Conservation (phyloP, 2,888 invertebrate genomes). For the Eupeodes luniger region DNA sequence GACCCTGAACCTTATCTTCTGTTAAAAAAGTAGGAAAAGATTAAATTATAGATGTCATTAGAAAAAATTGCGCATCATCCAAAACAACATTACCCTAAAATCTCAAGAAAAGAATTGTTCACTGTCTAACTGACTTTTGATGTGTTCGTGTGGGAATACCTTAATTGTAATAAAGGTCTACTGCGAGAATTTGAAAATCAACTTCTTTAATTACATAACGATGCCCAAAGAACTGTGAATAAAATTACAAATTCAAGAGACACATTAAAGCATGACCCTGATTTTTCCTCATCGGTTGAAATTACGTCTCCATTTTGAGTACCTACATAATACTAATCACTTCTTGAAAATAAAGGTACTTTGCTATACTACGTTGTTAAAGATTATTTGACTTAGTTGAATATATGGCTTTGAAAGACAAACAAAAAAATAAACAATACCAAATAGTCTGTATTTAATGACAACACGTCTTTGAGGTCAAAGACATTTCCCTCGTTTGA, state of each 20-base stretch:
- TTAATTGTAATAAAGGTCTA: too few relatives aligned
- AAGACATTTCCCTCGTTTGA: constrained; percentile 42
- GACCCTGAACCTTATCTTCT: too few relatives aligned
- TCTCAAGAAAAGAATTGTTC: too few relatives aligned
- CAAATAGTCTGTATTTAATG: constrained; percentile 6
- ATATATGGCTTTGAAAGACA: constrained; percentile 28
- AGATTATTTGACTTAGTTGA: constrained; percentile 17
- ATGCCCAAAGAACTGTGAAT: not conserved
- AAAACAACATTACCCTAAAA: too few relatives aligned
- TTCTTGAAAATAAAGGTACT: not conserved
- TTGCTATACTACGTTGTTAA: not conserved
- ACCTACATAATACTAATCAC: too few relatives aligned
- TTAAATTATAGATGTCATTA: too few relatives aligned
- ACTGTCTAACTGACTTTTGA: too few relatives aligned
- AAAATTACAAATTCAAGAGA: constrained; percentile 5
- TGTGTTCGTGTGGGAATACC: too few relatives aligned
- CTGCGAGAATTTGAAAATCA: too few relatives aligned
- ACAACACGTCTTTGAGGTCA: constrained; percentile 57
- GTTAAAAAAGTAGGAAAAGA: too few relatives aligned
- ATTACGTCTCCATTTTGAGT: too few relatives aligned
- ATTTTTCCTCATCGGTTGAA: constrained; percentile 3
- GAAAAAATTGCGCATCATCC: too few relatives aligned
- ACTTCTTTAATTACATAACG: not conserved
- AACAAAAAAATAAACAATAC: constrained; percentile 33
- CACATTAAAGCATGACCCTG: constrained; percentile 12